A percentile compares a stretch with the other conserved stretches of the same genome.
Evolutionary conservation across 2,888 invertebrate species (phyloP).

Genomic region (Alcis repandata): DNA sequence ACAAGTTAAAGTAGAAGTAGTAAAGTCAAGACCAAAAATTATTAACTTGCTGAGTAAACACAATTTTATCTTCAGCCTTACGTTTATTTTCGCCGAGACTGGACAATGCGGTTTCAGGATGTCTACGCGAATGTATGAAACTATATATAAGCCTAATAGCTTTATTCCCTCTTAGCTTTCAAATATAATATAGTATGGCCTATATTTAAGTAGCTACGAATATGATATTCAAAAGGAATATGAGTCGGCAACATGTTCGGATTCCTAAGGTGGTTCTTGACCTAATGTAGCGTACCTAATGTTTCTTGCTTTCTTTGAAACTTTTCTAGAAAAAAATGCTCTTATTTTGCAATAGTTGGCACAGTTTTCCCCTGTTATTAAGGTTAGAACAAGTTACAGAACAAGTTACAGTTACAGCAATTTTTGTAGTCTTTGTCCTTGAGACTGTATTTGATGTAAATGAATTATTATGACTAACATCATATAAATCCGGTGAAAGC

Average conservation of each 20-base stretch:
- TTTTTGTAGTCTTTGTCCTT: neutral
- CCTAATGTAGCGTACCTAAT: neutral
- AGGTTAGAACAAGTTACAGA: neutral
- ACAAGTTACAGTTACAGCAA: neutral
- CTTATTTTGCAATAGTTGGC: neutral
- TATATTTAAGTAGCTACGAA: too few relatives aligned
- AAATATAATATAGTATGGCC: too few relatives aligned
- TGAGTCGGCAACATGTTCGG: too few relatives aligned
- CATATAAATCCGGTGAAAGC: conserved; percentile 62
- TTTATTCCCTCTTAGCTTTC: too few relatives aligned
- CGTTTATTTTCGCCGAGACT: too few relatives aligned
- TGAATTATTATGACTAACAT: conserved; percentile 42
- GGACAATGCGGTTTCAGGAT: too few relatives aligned
- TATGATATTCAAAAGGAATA: too few relatives aligned
- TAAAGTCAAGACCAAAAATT: conserved; percentile 55
- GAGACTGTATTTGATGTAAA: neutral
- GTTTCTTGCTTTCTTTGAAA: too few relatives aligned
- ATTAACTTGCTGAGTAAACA: neutral
- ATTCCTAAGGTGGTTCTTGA: neutral
- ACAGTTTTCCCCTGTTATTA: neutral
- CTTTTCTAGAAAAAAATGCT: neutral
- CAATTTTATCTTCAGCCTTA: too few relatives aligned
- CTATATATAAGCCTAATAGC: too few relatives aligned
- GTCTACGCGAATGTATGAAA: too few relatives aligned
- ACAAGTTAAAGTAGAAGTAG: too few relatives aligned